These are phyloP conservation scores for Apogon talboti DNA, from an alignment of 2,797 vertebrate genomes.

Conservation along the genomic window DNA sequence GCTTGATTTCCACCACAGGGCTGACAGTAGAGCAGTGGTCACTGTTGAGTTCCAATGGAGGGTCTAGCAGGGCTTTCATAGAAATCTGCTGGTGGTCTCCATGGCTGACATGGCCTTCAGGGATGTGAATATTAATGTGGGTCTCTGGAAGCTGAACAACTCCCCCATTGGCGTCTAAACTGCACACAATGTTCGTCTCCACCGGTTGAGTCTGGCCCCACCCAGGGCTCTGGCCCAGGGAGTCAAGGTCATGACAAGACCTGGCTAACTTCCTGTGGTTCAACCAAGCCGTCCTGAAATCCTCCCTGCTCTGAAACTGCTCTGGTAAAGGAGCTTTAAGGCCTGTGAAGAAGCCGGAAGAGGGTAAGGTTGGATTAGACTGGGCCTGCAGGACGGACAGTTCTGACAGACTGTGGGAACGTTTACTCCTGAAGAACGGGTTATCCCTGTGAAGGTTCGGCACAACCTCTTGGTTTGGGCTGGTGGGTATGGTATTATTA, in stretches of 20 bases:
- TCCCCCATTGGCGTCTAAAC: slow-evolving; percentile 91
- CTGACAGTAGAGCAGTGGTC: slow-evolving; percentile 92
- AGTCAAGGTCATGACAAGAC: slow-evolving; percentile 95
- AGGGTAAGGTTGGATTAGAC: slow-evolving; percentile 77
- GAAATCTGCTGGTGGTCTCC: slow-evolving; percentile 95
- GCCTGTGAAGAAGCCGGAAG: slow-evolving; percentile 88
- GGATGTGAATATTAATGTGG: slow-evolving; percentile 90
- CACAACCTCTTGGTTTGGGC: slow-evolving; percentile 61
- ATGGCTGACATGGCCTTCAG: slow-evolving; percentile 89
- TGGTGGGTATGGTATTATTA: slow-evolving; percentile 78
- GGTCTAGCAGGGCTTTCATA: slow-evolving; percentile 93
- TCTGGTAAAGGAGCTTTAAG: slow-evolving; percentile 93
- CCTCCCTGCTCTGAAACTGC: slow-evolving; percentile 96
- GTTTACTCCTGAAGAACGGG: slow-evolving; percentile 94
- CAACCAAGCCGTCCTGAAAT: slow-evolving; percentile 95
- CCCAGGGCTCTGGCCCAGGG: slow-evolving; percentile 94
- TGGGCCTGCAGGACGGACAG: slow-evolving; percentile 93
- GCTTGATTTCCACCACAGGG: slow-evolving; percentile 93
- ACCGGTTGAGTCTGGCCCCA: slow-evolving; percentile 98
- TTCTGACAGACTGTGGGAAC: slow-evolving; percentile 96
- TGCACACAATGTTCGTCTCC: slow-evolving; percentile 94
- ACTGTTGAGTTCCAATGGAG: slow-evolving; percentile 92
- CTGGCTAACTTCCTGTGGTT: slow-evolving; percentile 95
- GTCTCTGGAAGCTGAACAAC: slow-evolving; percentile 95
- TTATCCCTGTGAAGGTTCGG: slow-evolving; percentile 85